Evolutionary conservation across 2,797 vertebrate genomes (phyloP).

Genomic region (Lacerta viridis): DNA sequence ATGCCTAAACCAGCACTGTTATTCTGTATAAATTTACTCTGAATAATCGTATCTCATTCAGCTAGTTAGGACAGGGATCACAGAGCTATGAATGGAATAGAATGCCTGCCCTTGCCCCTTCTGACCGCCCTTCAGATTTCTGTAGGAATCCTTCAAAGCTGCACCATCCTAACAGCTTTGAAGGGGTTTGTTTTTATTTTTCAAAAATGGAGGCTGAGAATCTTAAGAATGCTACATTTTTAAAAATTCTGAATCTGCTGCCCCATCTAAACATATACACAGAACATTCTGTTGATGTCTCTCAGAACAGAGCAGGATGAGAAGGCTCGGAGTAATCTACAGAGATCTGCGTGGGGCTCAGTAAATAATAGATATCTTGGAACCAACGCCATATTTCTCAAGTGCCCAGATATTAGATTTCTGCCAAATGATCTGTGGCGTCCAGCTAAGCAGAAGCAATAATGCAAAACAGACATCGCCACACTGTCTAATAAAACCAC

Average conservation of each 20-base stretch:
- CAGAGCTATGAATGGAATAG: neutral
- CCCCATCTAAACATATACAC: neutral
- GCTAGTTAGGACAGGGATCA: too few species aligned
- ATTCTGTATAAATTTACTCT: neutral
- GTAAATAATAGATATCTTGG: neutral
- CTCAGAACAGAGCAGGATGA: neutral
- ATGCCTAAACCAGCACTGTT: too few species aligned
- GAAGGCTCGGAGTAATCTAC: neutral
- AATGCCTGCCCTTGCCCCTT: too few species aligned
- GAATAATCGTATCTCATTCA: neutral
- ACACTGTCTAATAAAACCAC: neutral
- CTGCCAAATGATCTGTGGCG: constrained; percentile 17
- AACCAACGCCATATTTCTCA: neutral
- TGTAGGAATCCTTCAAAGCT: neutral
- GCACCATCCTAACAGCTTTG: too few species aligned
- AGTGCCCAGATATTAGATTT: constrained; percentile 24
- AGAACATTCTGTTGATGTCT: neutral
- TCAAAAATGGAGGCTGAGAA: neutral
- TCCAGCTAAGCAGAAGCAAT: constrained; percentile 3
- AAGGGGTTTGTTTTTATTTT: neutral
- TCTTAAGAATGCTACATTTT: neutral
- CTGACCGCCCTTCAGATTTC: neutral
- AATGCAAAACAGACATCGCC: constrained; percentile 2
- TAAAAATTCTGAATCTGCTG: neutral
- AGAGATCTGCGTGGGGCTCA: neutral